Percentiles rank a stretch among this genome's conserved stretches.
Evolutionary conservation across 2,888 invertebrate species (phyloP).

Genomic region (Acleris laterana): DNA sequence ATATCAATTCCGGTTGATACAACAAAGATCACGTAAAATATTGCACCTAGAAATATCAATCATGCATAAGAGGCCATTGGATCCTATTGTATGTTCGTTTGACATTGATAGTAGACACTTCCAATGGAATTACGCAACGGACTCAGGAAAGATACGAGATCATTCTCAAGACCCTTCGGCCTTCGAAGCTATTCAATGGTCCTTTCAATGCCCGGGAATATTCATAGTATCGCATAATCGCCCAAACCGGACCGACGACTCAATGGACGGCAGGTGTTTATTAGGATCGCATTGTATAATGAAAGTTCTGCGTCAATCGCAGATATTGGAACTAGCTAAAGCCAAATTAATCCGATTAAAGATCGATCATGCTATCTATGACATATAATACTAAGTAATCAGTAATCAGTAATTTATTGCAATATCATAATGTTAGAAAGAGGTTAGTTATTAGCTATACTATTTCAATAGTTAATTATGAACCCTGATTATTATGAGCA

Average conservation of each 20-base stretch:
- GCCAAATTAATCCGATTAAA: slow-evolving; percentile 14
- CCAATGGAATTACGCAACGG: slow-evolving; percentile 18
- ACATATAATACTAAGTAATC: too few relatives aligned
- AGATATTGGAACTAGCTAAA: slow-evolving; percentile 4
- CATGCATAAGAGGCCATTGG: too few relatives aligned
- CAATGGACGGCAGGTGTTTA: slow-evolving; percentile 21
- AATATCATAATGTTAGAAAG: too few relatives aligned
- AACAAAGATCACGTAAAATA: too few relatives aligned
- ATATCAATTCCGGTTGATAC: too few relatives aligned
- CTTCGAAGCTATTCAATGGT: slow-evolving; percentile 29
- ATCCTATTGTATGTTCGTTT: background rate
- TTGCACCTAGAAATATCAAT: too few relatives aligned
- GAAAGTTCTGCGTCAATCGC: slow-evolving; percentile 3
- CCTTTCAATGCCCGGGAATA: slow-evolving; percentile 16
- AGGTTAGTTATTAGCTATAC: too few relatives aligned
- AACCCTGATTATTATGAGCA: too few relatives aligned
- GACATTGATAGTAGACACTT: slow-evolving; percentile 12
- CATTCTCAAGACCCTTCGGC: slow-evolving; percentile 24
- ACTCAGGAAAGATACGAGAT: slow-evolving; percentile 15
- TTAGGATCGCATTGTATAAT: slow-evolving; percentile 12
- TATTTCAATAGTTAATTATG: too few relatives aligned
- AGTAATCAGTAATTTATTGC: too few relatives aligned
- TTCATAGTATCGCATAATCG: slow-evolving; percentile 10
- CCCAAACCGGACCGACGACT: background rate
- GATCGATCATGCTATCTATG: background rate